phyloP scores from a whole-genome alignment of 2,888 invertebrate genomes.

The Drosophila dives region DNA sequence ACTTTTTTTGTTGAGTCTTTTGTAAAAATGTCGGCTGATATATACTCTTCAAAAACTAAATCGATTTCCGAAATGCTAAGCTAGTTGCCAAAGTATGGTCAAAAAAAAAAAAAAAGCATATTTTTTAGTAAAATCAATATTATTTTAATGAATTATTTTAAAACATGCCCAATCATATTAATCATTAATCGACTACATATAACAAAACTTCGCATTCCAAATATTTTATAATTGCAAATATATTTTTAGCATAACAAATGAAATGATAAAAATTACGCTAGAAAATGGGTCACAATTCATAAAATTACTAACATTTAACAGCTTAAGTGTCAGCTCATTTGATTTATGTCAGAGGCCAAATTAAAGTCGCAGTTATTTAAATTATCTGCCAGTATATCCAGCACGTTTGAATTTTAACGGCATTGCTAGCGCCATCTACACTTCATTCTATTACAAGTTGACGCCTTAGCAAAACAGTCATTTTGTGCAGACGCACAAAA shows the following conservation, averaged over 20 bases:
- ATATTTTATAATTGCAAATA: neutral
- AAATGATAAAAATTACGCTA: too few species aligned
- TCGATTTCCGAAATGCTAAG: neutral
- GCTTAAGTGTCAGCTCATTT: too few species aligned
- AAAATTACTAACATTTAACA: too few species aligned
- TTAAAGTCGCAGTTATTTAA: neutral
- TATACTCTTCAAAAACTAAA: neutral
- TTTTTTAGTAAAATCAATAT: neutral
- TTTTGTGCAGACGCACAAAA: neutral
- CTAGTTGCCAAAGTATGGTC: neutral
- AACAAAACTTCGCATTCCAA: too few species aligned
- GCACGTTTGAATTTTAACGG: neutral
- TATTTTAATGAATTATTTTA: too few species aligned
- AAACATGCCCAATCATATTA: neutral
- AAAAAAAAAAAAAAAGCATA: neutral
- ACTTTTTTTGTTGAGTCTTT: neutral
- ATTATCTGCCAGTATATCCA: neutral
- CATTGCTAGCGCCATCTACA: constrained; percentile 45
- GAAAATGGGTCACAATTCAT: neutral
- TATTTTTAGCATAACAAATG: too few species aligned
- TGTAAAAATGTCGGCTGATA: neutral
- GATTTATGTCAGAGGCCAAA: neutral
- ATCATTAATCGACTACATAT: neutral
- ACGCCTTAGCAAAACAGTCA: neutral
- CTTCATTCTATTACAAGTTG: neutral